Evolutionary conservation across 30 jellyfish, hydroid and myxozoan species (phyloP).

Genomic region (Turritopsis rubra): DNA sequence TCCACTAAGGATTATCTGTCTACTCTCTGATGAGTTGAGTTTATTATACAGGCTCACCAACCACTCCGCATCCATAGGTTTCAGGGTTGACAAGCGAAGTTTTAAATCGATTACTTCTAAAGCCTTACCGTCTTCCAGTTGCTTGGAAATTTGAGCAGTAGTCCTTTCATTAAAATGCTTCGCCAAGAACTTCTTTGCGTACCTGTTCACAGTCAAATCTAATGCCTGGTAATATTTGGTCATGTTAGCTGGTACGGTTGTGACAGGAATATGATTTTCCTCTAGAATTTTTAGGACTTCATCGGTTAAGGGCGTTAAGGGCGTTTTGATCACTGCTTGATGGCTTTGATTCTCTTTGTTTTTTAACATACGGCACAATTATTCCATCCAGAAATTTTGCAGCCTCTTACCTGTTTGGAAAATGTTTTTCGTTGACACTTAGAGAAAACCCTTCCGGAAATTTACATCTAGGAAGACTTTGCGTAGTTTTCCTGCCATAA

Average conservation of each 20-base stretch:
- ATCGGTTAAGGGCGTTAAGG: not conserved
- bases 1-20: no score
- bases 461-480: not conserved
- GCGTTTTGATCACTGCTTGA: not conserved
- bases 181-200: not conserved
- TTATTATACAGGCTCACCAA: no score
- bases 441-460: not conserved
- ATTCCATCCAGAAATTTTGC: not conserved
- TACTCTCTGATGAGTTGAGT: no score
- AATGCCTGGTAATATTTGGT: not conserved
- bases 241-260: not conserved
- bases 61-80: no score
- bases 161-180: not conserved
- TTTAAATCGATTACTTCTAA: no score
- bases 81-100: no score
- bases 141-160: no score
- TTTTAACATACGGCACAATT: not conserved
- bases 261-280: not conserved
- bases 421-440: not conserved
- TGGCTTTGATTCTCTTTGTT: not conserved
- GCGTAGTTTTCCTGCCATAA: not conserved
- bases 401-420: not conserved
- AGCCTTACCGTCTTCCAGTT: no score
- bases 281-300: not conserved
- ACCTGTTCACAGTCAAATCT: not conserved